Evolutionary conservation across 1,140 invertebrate species (phyloP).

Genomic region (Drosophila persimilis): DNA sequence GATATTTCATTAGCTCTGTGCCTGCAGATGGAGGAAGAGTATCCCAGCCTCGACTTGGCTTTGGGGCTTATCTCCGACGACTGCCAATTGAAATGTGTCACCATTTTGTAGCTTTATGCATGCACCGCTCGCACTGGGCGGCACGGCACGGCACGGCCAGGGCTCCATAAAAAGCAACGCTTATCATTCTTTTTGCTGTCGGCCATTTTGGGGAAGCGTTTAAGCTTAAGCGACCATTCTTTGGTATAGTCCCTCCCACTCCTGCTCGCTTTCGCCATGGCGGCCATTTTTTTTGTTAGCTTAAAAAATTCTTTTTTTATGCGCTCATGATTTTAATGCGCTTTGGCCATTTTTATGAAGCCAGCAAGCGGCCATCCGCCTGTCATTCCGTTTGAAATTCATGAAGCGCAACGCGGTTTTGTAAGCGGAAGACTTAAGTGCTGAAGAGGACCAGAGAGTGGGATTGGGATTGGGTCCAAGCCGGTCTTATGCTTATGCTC

Average conservation of each 20-base stretch:
- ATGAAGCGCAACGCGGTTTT: slow-evolving; percentile 63
- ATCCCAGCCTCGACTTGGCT: slow-evolving; percentile 1
- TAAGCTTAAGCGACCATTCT: slow-evolving; percentile 59
- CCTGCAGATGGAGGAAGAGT: neutral
- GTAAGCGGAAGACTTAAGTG: slow-evolving; percentile 50
- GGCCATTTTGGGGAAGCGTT: slow-evolving; percentile 51
- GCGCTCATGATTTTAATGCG: slow-evolving; percentile 72
- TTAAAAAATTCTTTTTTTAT: slow-evolving; percentile 68
- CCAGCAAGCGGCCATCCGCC: slow-evolving; percentile 15
- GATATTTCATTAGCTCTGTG: neutral
- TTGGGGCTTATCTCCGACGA: neutral
- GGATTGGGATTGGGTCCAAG: too few relatives aligned
- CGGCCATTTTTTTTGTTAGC: slow-evolving; percentile 55
- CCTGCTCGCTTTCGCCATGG: neutral
- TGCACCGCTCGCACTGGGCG: slow-evolving; percentile 19
- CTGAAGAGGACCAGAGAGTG: too few relatives aligned
- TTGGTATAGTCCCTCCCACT: slow-evolving; percentile 1
- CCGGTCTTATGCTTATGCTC: too few relatives aligned
- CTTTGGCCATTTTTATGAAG: slow-evolving; percentile 71
- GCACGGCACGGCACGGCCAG: neutral
- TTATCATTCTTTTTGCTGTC: slow-evolving; percentile 42
- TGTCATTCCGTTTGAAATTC: slow-evolving; percentile 65
- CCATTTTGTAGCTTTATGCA: slow-evolving; percentile 61
- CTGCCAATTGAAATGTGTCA: slow-evolving; percentile 71
- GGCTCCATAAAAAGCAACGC: slow-evolving; percentile 39